Evolutionary conservation across 2,797 vertebrate genomes (phyloP), one percentile per base, ranked within the genome.

Genomic region (Loriculus beryllinus): DNA sequence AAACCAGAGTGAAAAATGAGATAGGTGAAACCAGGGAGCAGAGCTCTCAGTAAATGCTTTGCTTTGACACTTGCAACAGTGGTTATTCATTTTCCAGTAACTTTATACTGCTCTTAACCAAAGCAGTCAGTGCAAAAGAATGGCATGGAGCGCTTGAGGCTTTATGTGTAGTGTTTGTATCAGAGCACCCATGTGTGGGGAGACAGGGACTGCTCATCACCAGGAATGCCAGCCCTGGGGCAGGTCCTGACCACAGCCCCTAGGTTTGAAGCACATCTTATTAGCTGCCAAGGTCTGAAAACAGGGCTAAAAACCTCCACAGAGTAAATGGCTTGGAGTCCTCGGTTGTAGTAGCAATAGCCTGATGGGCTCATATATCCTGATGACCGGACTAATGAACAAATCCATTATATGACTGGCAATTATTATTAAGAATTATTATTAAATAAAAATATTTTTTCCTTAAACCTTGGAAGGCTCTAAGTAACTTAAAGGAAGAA

Each of bases 1-100:
- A 78, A 83, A 29, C 5, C 18, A 18, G 64, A 64, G 31, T 28
- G 80, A 9, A 72, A 86, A 81, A 64, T 5, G 31, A 84, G 83
- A 62, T 7, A 22, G 63, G 12, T 65, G 49, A 80, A 86, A 35
- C 26, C 4, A 4, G 28, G 39, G 63, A 94, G 54, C 21, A 42
- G 78, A 82, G n/a, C 15, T 59, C 71, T 23, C 56, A 22, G 31
- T 33, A 78, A 82, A 82, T 10, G 6, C 87, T 87, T 90, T 8
- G 54, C 52, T 82, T 57, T 90, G 57, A 81, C 52, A 14, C 54
- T 68, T 33, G 11, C 11, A 89, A 39, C 45, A 22, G 35, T 17
- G 45, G 45, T 47, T 76, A 35, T 88, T 90, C 42, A 40, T 88
- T 96, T 78, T 64, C 81, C 74, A 75, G 86, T 90, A 88, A 86